These are phyloP conservation scores for Styela clava DNA, from an alignment of 23 tunicate species.

Conservation along the genomic window DNA sequence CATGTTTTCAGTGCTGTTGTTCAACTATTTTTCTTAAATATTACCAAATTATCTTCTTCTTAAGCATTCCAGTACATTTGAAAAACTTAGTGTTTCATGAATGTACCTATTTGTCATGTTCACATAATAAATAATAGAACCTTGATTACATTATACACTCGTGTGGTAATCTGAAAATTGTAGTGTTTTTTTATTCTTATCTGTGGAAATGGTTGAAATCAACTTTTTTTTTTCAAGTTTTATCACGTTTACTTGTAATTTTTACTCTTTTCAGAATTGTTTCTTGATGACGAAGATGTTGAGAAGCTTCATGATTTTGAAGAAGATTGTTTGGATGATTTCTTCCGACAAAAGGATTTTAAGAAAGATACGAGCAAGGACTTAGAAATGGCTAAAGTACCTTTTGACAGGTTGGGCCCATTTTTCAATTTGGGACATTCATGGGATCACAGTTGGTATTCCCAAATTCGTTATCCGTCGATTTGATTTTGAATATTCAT, in stretches of 20 bases:
- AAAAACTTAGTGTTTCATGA: no score
- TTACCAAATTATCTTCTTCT: no score
- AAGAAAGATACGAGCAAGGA: constrained; percentile 6
- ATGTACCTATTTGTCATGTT: no score
- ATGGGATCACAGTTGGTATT: background rate
- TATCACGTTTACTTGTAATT: background rate
- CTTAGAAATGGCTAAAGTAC: background rate
- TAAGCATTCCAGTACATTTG: no score
- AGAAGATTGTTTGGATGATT: constrained; percentile 95
- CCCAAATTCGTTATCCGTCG: background rate
- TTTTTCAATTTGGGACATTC: background rate
- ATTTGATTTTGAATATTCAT: no score
- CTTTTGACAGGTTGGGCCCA: constrained; percentile 5
- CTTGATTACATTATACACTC: no score
- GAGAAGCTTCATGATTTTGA: constrained; percentile 98
- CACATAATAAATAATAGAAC: no score
- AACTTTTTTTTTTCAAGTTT: background rate
- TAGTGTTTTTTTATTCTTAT: no score
- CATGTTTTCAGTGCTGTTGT: no score
- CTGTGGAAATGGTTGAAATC: no score
- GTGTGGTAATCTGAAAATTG: no score
- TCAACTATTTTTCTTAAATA: no score
- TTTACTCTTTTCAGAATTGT: constrained; percentile 49
- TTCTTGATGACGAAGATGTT: constrained; percentile 89
- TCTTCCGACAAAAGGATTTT: constrained; percentile 33